Evolutionary conservation across 2,888 invertebrate species (phyloP), one percentile per base, ranked within the genome.

Genomic region (Melanotus villosus): DNA sequence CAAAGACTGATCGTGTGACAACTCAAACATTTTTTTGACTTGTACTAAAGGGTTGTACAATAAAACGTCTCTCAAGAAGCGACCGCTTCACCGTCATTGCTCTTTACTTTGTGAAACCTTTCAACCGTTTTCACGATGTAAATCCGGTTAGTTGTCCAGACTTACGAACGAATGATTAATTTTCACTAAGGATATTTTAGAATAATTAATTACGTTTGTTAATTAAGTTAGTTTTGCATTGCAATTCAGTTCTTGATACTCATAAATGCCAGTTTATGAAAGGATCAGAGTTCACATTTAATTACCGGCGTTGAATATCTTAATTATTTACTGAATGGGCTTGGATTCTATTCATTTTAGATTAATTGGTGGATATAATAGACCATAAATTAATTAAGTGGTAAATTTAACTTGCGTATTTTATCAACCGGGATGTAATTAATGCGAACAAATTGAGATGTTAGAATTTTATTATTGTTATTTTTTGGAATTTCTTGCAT

Each of bases 1-100:
- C 52, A 52, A 18, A 52, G 52, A 52, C 52, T 18, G 52, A 52
- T 52, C 32, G 32, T 32, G 52, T 32, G 52, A 32, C 52, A 52
- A 16, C 16, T 18, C 14, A 1, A 32, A 52, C 52, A 52, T 52
- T 52, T 52, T 34, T 50, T 32, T 19, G 52, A 52, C 16, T 30
- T 52, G 52, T 32, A 52, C 52, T 6, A 9, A 52, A 16, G 32
- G 16, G 30, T 12, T 30, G 14, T 47, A 52, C 52, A 52, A 52
- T 30, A 32, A 52, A 52, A 52, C 52, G 52, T 16, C 32, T 16
- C 10, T 18, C 19, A 52, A 32, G 32, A 10, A 19, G 18, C 32
- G 16, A 52, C 30, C 26, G 10, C 16, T 32, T 34, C 18, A 16
- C 2, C 32, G 52, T 52, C 52, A 19, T n/a, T 34, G 52, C 18